phyloP scores from a whole-genome alignment of 2,797 vertebrate genomes.

The Halcyon smyrnensis region DNA sequence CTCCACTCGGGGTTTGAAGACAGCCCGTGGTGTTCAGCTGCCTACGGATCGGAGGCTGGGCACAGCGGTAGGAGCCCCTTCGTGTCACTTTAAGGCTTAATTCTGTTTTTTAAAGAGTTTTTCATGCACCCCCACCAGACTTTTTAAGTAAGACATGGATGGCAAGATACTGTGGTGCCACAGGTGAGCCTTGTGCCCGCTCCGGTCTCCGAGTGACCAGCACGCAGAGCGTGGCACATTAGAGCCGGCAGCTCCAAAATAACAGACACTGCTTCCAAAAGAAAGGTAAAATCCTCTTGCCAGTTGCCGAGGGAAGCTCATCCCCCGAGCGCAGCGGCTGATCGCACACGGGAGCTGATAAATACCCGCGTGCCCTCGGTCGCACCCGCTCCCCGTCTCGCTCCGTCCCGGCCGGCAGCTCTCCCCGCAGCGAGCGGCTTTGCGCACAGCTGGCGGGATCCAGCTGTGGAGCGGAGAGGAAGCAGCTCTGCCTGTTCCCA shows the following conservation, averaged over 20 bases:
- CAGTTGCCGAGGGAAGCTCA: background rate
- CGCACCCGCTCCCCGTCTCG: background rate
- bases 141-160: background rate
- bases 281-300: background rate
- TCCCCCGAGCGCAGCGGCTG: background rate
- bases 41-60: background rate
- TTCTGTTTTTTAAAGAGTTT: background rate
- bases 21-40: background rate
- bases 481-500: background rate
- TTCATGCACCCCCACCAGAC: fast-evolving
- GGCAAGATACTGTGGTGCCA: background rate
- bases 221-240: fast-evolving
- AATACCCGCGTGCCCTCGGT: background rate
- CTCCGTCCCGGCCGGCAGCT: fast-evolving
- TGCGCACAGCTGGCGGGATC: background rate
- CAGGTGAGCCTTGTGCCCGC: background rate
- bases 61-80: fast-evolving
- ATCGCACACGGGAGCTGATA: background rate
- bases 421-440: background rate
- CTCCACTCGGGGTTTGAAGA: background rate
- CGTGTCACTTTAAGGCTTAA: background rate
- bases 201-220: fast-evolving
- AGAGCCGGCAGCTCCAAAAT: background rate
- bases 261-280: background rate
- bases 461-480: background rate